These are phyloP conservation scores for Tauraco erythrolophus DNA, from an alignment of 2,113 vertebrate genomes.

Conservation along the genomic window DNA sequence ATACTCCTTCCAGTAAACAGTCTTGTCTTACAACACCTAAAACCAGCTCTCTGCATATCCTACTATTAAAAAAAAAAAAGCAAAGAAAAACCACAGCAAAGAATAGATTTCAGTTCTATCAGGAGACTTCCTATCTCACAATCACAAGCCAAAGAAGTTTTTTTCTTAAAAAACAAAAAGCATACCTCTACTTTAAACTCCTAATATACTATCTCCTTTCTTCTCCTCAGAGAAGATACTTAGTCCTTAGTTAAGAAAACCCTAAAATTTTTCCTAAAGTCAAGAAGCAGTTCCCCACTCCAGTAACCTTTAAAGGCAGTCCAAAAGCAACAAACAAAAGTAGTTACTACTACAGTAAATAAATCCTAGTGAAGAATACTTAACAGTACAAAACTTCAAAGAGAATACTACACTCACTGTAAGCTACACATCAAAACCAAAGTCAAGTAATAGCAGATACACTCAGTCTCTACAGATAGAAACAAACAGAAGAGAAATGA, in stretches of 20 bases:
- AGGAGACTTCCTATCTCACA: accelerated
- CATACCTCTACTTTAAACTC: neutral
- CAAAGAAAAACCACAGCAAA: neutral
- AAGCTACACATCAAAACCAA: neutral
- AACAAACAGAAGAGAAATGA: accelerated
- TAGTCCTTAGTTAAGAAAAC: neutral
- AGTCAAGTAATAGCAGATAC: accelerated
- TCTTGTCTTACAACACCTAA: neutral
- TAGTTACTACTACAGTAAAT: neutral
- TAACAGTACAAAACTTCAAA: neutral
- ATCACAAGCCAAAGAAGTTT: accelerated
- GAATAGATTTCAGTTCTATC: neutral
- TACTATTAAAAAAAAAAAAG: neutral
- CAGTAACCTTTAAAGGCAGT: neutral
- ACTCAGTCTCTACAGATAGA: accelerated
- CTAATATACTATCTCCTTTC: neutral
- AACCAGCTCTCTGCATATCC: accelerated
- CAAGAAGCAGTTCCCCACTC: neutral
- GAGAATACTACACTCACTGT: neutral
- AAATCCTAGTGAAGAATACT: neutral
- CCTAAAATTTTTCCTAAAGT: neutral
- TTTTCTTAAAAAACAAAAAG: neutral
- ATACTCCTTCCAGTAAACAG: neutral
- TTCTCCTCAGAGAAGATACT: neutral
- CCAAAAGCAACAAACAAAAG: neutral